phyloP scores from a whole-genome alignment of 1,140 invertebrate species.

The Sitodiplosis mosellana region DNA sequence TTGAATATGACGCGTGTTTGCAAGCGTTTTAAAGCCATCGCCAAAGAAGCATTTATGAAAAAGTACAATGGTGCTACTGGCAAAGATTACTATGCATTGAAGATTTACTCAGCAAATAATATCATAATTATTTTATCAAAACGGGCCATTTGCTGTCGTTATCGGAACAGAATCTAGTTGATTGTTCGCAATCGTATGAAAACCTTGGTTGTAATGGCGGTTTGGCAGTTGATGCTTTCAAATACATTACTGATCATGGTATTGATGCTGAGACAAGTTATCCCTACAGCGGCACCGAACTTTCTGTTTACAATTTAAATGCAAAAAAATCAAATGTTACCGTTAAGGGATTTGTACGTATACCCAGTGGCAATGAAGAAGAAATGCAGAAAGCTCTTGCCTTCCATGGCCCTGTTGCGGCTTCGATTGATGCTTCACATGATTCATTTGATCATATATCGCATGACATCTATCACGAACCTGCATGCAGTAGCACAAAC shows the following conservation, averaged over 20 bases:
- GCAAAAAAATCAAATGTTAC: conserved; percentile 65
- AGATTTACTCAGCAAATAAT: no score
- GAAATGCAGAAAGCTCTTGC: conserved; percentile 62
- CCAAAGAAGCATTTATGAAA: no score
- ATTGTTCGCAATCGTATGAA: conserved; percentile 23
- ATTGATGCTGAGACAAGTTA: conserved; percentile 60
- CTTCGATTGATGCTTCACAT: conserved; percentile 79
- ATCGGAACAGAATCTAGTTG: conserved; percentile 29
- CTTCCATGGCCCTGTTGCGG: conserved; percentile 66
- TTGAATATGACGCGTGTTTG: no score
- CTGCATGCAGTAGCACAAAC: conserved; percentile 39
- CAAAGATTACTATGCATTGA: no score
- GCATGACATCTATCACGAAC: conserved; percentile 33
- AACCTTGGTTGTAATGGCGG: conserved; percentile 44
- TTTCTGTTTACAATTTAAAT: conserved; percentile 47
- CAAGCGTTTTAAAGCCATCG: no score
- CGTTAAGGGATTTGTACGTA: conserved; percentile 25
- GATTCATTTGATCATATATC: conserved; percentile 37
- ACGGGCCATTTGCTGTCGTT: conserved; percentile 38
- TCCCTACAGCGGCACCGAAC: conserved; percentile 66
- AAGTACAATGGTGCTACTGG: no score
- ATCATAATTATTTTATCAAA: conserved; percentile 40
- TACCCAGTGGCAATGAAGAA: conserved; percentile 60
- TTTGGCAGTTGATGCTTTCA: no score
- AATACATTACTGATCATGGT: no score